A percentile compares a stretch with the other conserved stretches of the same genome.
phyloP scores from a whole-genome alignment of 2,797 vertebrate species.

The Trichosurus vulpecula region DNA sequence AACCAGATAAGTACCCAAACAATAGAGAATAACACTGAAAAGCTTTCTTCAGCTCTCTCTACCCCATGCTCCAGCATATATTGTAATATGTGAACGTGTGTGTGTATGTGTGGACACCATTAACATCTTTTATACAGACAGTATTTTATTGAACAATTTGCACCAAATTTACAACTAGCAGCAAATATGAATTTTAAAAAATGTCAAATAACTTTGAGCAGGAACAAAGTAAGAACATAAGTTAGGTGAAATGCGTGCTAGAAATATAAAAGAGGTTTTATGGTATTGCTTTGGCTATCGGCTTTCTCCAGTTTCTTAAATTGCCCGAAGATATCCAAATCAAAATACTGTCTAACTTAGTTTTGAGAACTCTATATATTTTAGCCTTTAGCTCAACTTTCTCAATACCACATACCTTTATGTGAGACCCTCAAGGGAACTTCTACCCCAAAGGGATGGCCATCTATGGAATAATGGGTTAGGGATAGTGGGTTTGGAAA shows the following conservation, averaged over 20 bases:
- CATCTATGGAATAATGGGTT: not conserved
- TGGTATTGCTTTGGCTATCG: slow-evolving; percentile 41
- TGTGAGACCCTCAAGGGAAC: slow-evolving; percentile 5
- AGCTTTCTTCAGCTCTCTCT: slow-evolving; percentile 57
- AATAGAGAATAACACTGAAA: slow-evolving; percentile 61
- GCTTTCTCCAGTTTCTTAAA: slow-evolving; percentile 18
- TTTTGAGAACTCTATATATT: slow-evolving; percentile 30
- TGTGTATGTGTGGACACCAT: slow-evolving; percentile 52
- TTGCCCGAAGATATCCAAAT: slow-evolving; percentile 47
- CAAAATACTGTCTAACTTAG: slow-evolving; percentile 39
- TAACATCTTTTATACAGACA: slow-evolving; percentile 34
- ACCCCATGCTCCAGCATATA: not conserved
- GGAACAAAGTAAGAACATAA: slow-evolving; percentile 19
- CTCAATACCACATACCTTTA: not conserved
- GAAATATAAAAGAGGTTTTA: not conserved
- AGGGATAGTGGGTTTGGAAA: not conserved
- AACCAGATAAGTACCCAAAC: slow-evolving; percentile 47
- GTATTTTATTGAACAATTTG: slow-evolving; percentile 63
- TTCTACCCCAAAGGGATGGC: not conserved
- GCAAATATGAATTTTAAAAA: slow-evolving; percentile 55
- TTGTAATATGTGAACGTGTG: not conserved
- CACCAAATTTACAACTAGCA: slow-evolving; percentile 66
- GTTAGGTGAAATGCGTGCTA: slow-evolving; percentile 39
- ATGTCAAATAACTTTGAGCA: slow-evolving; percentile 63
- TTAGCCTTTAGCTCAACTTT: not conserved